Evolutionary conservation across 1,140 invertebrate species (phyloP).

Genomic region (Aleiodes sp.): DNA sequence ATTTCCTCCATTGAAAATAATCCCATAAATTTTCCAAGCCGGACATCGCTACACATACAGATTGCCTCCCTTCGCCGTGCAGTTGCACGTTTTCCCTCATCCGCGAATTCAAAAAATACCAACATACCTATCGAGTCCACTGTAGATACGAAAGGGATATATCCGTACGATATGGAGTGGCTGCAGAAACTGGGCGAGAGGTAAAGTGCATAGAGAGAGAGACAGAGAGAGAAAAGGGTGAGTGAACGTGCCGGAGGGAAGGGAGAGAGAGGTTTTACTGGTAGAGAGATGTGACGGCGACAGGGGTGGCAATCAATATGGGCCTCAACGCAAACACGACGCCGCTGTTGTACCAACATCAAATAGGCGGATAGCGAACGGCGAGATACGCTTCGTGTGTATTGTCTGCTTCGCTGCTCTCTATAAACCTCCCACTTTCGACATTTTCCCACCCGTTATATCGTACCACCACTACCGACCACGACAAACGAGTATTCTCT

Average conservation of each 20-base stretch:
- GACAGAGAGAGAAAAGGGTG: too few relatives aligned
- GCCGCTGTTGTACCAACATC: constrained; percentile 67
- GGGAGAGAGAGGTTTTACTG: neutral
- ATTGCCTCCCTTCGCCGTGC: too few relatives aligned
- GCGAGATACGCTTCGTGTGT: constrained; percentile 50
- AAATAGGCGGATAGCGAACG: constrained; percentile 67
- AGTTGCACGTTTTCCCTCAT: too few relatives aligned
- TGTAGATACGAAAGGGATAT: constrained; percentile 21
- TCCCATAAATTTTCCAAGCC: too few relatives aligned
- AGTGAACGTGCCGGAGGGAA: too few relatives aligned
- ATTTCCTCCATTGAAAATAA: too few relatives aligned
- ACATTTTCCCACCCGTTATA: constrained; percentile 53
- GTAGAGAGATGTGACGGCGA: constrained; percentile 52
- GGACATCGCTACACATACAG: too few relatives aligned
- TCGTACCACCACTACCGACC: constrained; percentile 29
- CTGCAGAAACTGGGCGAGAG: neutral
- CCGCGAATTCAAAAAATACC: too few relatives aligned
- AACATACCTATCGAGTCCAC: neutral
- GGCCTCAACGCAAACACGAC: constrained; percentile 66
- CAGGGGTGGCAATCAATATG: constrained; percentile 67
- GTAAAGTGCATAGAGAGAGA: neutral
- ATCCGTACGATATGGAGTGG: constrained; percentile 58
- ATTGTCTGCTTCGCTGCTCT: constrained; percentile 34
- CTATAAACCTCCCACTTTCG: constrained; percentile 57
- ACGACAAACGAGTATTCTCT: constrained; percentile 31